A percentile compares a stretch with the other conserved stretches of the same genome.
Evolutionary conservation across 2,113 vertebrate species (phyloP).

Genomic region (Acanthochromis polyacanthus): DNA sequence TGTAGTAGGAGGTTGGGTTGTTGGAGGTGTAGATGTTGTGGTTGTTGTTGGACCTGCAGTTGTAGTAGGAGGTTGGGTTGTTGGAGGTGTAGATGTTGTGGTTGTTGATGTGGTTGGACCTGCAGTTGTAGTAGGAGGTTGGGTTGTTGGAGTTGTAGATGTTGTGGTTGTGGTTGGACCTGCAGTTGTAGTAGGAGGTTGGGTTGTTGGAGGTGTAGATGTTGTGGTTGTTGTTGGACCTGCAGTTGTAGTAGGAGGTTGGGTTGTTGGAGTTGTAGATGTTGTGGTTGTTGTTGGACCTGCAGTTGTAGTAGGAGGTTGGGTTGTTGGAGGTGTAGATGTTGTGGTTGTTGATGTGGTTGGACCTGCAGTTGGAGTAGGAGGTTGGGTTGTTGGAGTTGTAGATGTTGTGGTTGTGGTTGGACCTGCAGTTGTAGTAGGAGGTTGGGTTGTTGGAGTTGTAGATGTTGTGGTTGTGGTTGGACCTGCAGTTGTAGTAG

Average conservation of each 20-base stretch:
- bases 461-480: neutral
- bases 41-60: neutral
- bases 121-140: neutral
- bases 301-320: conserved; percentile 3
- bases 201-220: neutral
- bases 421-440: neutral
- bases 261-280: too few relatives aligned
- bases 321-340: neutral
- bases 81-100: neutral
- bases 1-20: neutral
- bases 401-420: neutral
- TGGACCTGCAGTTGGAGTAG: neutral
- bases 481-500: neutral
- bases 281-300: neutral
- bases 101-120: neutral
- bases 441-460: neutral
- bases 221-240: neutral
- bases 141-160: neutral
- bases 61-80: neutral
- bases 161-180: neutral
- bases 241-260: too few relatives aligned
- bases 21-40: neutral
- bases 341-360: neutral
- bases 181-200: conserved; percentile 3
- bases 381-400: neutral